A percentile compares a stretch with the other conserved stretches of the same genome.
phyloP scores from a whole-genome alignment of 2,113 vertebrate genomes.

The Mirza zaza region DNA sequence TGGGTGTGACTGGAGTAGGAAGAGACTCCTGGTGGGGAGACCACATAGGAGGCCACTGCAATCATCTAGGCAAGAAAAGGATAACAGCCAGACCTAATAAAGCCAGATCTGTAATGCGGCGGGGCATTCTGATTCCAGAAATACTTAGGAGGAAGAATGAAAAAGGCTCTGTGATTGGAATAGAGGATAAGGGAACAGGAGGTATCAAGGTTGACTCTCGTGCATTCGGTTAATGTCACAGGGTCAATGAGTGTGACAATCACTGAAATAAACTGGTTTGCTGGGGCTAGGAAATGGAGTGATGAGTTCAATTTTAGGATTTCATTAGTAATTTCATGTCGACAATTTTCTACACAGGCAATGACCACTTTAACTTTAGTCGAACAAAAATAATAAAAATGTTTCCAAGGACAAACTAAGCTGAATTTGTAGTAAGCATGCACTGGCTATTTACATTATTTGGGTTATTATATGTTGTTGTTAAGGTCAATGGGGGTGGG shows the following conservation, averaged over 20 bases:
- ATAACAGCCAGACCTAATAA: not conserved
- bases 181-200: not conserved
- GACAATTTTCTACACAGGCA: not conserved
- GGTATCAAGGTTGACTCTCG: not conserved
- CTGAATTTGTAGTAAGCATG: not conserved
- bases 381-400: not conserved
- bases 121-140: not conserved
- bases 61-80: not conserved
- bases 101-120: not conserved
- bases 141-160: not conserved
- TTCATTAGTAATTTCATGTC: not conserved
- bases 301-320: not conserved
- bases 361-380: not conserved
- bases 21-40: not conserved
- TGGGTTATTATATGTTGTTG: not conserved
- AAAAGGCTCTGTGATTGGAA: not conserved
- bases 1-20: not conserved
- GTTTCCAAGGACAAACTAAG: conserved; percentile 1
- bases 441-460: not conserved
- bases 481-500: not conserved
- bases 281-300: not conserved
- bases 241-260: not conserved
- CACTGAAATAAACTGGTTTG: not conserved
- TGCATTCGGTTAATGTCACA: not conserved
- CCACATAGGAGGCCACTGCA: not conserved